Percentiles rank a stretch among this genome's conserved stretches.
These are phyloP conservation scores for Leptopilina syphax DNA, from an alignment of 2,888 invertebrate species.

Conservation along the genomic window DNA sequence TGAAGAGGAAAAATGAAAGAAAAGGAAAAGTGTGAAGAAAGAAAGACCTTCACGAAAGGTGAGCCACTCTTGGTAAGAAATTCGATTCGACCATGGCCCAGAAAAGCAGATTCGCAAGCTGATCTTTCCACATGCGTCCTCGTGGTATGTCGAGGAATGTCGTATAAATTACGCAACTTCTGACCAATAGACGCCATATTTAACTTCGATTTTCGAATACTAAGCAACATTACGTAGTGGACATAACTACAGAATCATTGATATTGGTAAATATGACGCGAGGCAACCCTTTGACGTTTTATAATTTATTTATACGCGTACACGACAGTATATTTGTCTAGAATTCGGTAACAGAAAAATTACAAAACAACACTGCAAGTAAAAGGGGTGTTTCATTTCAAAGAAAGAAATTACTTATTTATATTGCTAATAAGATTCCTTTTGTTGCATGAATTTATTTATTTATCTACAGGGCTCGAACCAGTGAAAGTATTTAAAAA, in stretches of 20 bases:
- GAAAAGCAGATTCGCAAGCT: constrained; percentile 56
- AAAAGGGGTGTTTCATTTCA: too few species aligned
- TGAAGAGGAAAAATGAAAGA: constrained; percentile 29
- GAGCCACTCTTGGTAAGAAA: constrained; percentile 41
- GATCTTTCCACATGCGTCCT: constrained; percentile 62
- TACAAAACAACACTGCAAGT: background rate
- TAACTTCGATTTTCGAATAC: constrained; percentile 68
- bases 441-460: too few species aligned
- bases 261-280: constrained; percentile 50
- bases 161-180: constrained; percentile 55
- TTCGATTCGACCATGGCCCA: constrained; percentile 68
- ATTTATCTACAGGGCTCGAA: too few species aligned
- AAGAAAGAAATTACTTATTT: too few species aligned
- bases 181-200: constrained; percentile 49
- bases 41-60: constrained; percentile 31
- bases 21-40: constrained; percentile 33
- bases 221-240: constrained; percentile 61
- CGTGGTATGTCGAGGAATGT: constrained; percentile 51
- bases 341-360: background rate
- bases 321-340: background rate
- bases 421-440: too few species aligned
- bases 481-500: too few species aligned
- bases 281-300: background rate
- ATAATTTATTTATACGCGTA: background rate
- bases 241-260: constrained; percentile 39